phyloP scores from a whole-genome alignment of 2,888 invertebrate genomes.

The Venusia cambrica region DNA sequence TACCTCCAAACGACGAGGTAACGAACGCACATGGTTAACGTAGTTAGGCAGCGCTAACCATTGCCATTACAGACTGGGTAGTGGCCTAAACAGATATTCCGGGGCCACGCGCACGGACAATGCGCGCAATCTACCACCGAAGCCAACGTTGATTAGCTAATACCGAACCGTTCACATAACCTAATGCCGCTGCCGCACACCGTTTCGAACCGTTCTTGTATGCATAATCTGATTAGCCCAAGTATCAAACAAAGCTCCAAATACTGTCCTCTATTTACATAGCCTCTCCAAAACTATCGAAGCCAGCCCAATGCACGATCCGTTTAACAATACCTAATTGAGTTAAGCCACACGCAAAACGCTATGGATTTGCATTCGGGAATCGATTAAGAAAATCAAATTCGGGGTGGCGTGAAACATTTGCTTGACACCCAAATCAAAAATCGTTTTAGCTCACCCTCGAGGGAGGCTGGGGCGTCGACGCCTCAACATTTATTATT shows the following conservation, averaged over 20 bases:
- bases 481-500: conserved; percentile 82
- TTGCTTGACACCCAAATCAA: conserved; percentile 81
- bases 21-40: conserved; percentile 56
- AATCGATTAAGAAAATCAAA: conserved; percentile 81
- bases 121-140: conserved; percentile 73
- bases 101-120: conserved; percentile 74
- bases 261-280: conserved; percentile 61
- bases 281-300: conserved; percentile 45
- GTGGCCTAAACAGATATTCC: conserved; percentile 80
- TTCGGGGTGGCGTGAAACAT: conserved; percentile 78
- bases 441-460: conserved; percentile 80
- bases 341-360: conserved; percentile 28
- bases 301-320: conserved; percentile 45
- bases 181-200: conserved; percentile 57
- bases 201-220: conserved; percentile 74
- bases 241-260: conserved; percentile 74
- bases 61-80: conserved; percentile 72
- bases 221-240: conserved; percentile 79
- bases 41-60: conserved; percentile 63
- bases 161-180: conserved; percentile 70
- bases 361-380: conserved; percentile 60
- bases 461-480: conserved; percentile 66
- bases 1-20: conserved; percentile 41
- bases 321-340: conserved; percentile 40
- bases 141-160: conserved; percentile 79